These are phyloP conservation scores for Lepidurus packardi DNA, from an alignment of 1,140 invertebrate genomes.

Conservation along the genomic window DNA sequence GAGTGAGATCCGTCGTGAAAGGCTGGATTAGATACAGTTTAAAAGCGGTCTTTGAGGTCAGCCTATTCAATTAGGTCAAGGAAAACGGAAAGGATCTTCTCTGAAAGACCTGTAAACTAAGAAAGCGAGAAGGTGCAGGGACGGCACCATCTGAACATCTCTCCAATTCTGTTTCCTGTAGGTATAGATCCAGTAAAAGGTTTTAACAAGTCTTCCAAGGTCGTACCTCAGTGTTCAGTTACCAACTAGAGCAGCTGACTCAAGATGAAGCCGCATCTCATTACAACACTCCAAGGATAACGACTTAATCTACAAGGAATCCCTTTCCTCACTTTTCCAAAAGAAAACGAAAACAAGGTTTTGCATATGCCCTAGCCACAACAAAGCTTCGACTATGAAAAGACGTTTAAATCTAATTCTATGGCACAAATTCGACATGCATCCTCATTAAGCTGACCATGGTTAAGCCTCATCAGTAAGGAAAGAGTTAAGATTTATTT, in stretches of 20 bases:
- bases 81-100: conserved; percentile 18
- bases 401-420: background rate
- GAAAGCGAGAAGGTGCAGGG: background rate
- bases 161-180: background rate
- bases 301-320: background rate
- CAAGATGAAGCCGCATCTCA: background rate
- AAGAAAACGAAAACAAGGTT: background rate
- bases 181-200: background rate
- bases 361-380: background rate
- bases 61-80: background rate
- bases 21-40: background rate
- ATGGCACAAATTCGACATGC: background rate
- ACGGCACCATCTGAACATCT: background rate
- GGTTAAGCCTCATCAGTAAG: background rate
- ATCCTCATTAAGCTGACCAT: background rate
- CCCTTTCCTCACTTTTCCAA: background rate
- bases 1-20: background rate
- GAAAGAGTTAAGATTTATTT: background rate
- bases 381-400: background rate
- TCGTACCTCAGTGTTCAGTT: background rate
- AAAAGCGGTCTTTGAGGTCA: background rate
- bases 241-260: conserved; percentile 7
- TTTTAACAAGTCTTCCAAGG: background rate
- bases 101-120: background rate
- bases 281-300: background rate